Percentiles rank a stretch among this genome's conserved stretches.
These are phyloP conservation scores for Larimichthys crocea DNA, from an alignment of 2,113 vertebrate genomes.

Conservation along the genomic window DNA sequence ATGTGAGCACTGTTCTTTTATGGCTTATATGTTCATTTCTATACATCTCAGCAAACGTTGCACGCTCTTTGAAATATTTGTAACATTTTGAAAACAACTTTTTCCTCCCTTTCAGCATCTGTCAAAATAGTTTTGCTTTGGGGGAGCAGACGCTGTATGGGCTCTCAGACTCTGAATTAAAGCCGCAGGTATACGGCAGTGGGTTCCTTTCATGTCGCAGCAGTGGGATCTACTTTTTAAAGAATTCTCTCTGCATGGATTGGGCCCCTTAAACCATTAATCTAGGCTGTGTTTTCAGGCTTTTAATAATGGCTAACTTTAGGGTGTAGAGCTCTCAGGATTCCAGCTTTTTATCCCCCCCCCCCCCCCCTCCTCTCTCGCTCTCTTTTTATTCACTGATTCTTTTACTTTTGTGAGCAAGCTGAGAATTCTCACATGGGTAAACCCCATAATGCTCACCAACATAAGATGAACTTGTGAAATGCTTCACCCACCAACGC, in stretches of 20 bases:
- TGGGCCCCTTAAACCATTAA: conserved; percentile 77
- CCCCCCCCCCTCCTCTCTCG: background rate
- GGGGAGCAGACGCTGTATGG: background rate
- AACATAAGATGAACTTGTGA: conserved; percentile 76
- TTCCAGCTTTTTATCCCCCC: conserved; percentile 44
- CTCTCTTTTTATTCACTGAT: conserved; percentile 62
- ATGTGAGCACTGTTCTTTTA: background rate
- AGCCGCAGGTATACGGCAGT: conserved; percentile 54
- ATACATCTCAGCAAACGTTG: background rate
- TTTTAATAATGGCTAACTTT: conserved; percentile 64
- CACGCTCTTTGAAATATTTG: background rate
- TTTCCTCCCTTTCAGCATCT: background rate
- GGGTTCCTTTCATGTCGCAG: conserved; percentile 54
- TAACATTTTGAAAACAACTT: background rate
- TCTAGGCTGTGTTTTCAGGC: conserved; percentile 68
- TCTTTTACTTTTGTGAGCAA: conserved; percentile 77
- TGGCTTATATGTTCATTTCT: background rate
- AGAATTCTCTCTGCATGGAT: conserved; percentile 55
- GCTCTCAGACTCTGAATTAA: conserved; percentile 38
- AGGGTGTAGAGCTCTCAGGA: conserved; percentile 51
- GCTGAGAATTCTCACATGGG: conserved; percentile 81
- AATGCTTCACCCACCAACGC: conserved; percentile 75
- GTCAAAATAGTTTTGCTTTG: conserved; percentile 4
- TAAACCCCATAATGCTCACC: conserved; percentile 68
- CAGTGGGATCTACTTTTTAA: conserved; percentile 60